Evolutionary conservation across 2,113 vertebrate genomes (phyloP), one percentile per base, ranked within the genome.

Genomic region (Pithys albifrons): DNA sequence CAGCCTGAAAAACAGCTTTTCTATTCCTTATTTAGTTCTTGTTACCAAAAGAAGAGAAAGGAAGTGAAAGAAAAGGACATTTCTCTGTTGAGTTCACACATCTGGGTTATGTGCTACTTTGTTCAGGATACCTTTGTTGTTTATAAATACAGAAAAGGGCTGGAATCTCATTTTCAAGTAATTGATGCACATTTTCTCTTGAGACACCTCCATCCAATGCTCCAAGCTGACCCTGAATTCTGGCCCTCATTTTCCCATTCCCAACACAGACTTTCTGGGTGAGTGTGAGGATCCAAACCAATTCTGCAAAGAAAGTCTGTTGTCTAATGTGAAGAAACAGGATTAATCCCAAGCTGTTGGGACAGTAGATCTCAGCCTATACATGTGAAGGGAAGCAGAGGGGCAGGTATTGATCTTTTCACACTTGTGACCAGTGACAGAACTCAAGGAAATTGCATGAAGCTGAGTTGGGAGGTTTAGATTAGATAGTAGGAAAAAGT

Each of bases 11-110:
- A 98, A 98, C 97, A 97, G 97, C 98, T 97, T 97, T 97, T 97
- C 98, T 98, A 98, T 97, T 98, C 97, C 97, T 97, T 98, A 98
- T 93, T 98, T 98, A 98, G 97, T 98, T 97, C 97, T 97, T 98
- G 98, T 98, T 98, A 98, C 98, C 96, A 97, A 98, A 98, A 98
- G 97, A 97, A 95, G 97, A 98, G 97, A 96, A 97, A 91, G 96
- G 98, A 97, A 95, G 96, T 96, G 94, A 96, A 92, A 96, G 93
- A 91, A 98, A 98, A 97, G 97, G 97, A 97, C 97, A 67, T 90
- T 98, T 97, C 97, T 97, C 98, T 95, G 97, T 97, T 96, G 88
- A 84, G 93, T 97, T 97, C 97, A 98, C 97, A 98, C 97, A 97
- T 96, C 96, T 97, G 98, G 98, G 97, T 92, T 93, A 93, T 96